A percentile compares a stretch with the other conserved stretches of the same genome.
Conservation (phyloP, 2,888 invertebrate genomes). For the Labia minor region DNA sequence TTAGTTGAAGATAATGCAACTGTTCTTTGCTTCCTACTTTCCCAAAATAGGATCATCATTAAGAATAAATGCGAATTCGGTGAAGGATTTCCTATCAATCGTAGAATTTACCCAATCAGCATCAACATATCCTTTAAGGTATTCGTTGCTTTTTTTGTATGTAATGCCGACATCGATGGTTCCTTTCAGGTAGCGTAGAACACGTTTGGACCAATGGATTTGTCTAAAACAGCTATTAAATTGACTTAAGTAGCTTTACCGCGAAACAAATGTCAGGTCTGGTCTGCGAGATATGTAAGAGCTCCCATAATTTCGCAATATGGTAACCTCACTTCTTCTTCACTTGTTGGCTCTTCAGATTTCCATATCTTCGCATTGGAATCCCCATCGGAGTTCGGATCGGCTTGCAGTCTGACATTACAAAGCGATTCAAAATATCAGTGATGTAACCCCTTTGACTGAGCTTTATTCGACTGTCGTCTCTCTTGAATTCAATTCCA, state of each 20-base stretch:
- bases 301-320: constrained; percentile 26
- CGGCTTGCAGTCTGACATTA: constrained; percentile 29
- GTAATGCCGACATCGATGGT: constrained; percentile 27
- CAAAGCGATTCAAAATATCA: constrained; percentile 28
- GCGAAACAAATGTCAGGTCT: constrained; percentile 25
- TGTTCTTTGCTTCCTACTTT: constrained; percentile 26
- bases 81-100: constrained; percentile 27
- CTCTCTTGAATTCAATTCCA: constrained; percentile 27
- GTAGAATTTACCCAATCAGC: constrained; percentile 29
- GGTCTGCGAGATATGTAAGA: constrained; percentile 25
- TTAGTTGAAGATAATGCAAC: no score
- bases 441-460: constrained; percentile 28
- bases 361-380: constrained; percentile 22
- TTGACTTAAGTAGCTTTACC: constrained; percentile 25
- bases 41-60: constrained; percentile 18
- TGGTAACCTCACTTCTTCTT: constrained; percentile 21
- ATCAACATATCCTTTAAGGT: constrained; percentile 27
- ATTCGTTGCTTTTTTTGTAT: background rate
- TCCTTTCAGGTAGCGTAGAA: constrained; percentile 30
- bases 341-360: constrained; percentile 18
- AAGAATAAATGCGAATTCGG: constrained; percentile 26
- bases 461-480: constrained; percentile 22
- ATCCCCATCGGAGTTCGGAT: constrained; percentile 28
- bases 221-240: constrained; percentile 24
- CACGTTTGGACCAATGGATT: constrained; percentile 30